These are phyloP conservation scores for Pseudorasbora parva DNA, from an alignment of 2,113 vertebrate species.

Conservation along the genomic window DNA sequence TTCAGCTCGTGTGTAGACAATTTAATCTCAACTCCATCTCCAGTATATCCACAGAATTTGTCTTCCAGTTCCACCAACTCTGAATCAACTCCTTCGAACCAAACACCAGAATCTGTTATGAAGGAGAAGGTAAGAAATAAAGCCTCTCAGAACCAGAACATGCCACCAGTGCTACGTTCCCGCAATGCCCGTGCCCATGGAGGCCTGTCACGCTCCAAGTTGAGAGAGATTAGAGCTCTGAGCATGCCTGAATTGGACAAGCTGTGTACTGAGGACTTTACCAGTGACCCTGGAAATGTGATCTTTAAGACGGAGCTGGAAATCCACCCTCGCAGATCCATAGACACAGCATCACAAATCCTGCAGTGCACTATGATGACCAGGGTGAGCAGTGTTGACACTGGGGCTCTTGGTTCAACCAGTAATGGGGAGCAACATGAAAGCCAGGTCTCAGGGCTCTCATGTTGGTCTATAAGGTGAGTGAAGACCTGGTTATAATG, in stretches of 20 bases:
- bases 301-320: constrained; percentile 79
- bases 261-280: constrained; percentile 80
- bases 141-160: constrained; percentile 48
- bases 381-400: constrained; percentile 51
- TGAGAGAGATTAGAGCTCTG: constrained; percentile 87
- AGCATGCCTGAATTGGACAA: constrained; percentile 95
- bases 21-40: constrained; percentile 54
- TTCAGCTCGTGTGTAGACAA: constrained; percentile 81
- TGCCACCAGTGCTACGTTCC: constrained; percentile 65
- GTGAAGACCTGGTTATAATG: constrained; percentile 47
- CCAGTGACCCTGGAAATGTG: not conserved
- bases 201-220: constrained; percentile 73
- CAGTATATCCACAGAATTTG: constrained; percentile 60
- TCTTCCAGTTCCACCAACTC: constrained; percentile 40
- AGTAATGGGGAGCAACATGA: constrained; percentile 52
- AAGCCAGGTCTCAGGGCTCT: constrained; percentile 48
- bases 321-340: constrained; percentile 60
- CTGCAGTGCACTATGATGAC: constrained; percentile 41
- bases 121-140: constrained; percentile 34
- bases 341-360: not conserved
- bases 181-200: constrained; percentile 67
- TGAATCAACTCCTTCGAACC: constrained; percentile 51
- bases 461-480: constrained; percentile 87
- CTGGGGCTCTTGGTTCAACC: constrained; percentile 45
- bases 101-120: constrained; percentile 4